Base-by-base conservation (phyloP, 2,888 invertebrate genomes). In the Pheosia tremula region DNA sequence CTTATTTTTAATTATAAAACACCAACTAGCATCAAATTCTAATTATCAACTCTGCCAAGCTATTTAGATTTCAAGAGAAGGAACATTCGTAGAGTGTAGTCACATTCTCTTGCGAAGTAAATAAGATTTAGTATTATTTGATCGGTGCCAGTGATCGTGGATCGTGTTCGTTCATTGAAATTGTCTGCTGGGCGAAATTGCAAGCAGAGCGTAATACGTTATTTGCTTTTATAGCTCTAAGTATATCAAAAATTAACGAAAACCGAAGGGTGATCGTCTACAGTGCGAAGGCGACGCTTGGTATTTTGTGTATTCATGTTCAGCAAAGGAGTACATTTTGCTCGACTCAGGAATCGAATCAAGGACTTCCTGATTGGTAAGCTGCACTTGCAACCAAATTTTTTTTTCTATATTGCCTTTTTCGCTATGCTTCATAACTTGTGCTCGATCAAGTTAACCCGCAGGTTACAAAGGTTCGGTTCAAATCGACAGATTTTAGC, bases 71-170 rank as follows among this genome's bases (percentile, higher is more conserved):
- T 24, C 2, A 24, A 24, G 24, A 24, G 24, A 24, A 24, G 24
- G 24, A 24, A 2, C 24, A 24, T 24, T 24, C 24, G 24, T 24
- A 24, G 24, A 24, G 24, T 24, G 24, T 24, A 24, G 24, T 24
- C 60, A 70, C 73, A 71, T 65, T 60, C 66, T 62, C 72, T 63
- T 59, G 79, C 78, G 75, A 82, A 86, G 83, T 85, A 80, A 87
- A 87, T 86, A 87, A 87, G 86, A 82, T 85, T 79, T 70, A 84
- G 78, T 82, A 77, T 80, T 81, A 80, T 79, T 84, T 82, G 86
- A 86, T 86, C 84, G 70, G 68, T 78, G 69, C 72, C 71, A 67
- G 54, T 61, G 71, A 71, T 68, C 62, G 70, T 43, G 64, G 53
- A 72, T 66, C 65, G 62, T 68, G 67, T 24, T 9, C 56, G 36